phyloP scores from a whole-genome alignment of 2,888 invertebrate genomes.

The Leucophenga maculata region DNA sequence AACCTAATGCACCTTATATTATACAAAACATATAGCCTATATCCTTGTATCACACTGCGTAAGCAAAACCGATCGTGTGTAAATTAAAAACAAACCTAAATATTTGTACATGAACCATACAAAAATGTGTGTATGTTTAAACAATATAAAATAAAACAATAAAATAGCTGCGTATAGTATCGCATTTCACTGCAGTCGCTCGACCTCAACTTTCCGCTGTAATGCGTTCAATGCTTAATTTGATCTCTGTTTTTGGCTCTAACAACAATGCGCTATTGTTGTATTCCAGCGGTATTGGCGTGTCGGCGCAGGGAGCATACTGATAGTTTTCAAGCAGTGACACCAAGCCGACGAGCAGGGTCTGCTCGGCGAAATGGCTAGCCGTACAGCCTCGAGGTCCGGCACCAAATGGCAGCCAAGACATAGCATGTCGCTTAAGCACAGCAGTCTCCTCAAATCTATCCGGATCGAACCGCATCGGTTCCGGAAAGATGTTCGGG shows the following conservation, averaged over 20 bases:
- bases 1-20: no score
- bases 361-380: constrained; percentile 55
- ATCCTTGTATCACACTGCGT: no score
- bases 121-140: not conserved
- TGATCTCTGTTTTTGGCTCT: constrained; percentile 56
- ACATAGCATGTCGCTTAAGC: constrained; percentile 70
- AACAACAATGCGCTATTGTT: constrained; percentile 54
- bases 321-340: constrained; percentile 53
- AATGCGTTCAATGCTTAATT: constrained; percentile 46
- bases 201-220: no score
- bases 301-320: constrained; percentile 55
- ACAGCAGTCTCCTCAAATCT: constrained; percentile 75
- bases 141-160: constrained; percentile 30
- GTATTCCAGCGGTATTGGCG: constrained; percentile 56
- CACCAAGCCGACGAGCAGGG: constrained; percentile 58
- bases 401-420: constrained; percentile 66
- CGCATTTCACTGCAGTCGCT: constrained; percentile 23
- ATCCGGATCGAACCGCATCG: constrained; percentile 77
- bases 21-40: no score
- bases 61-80: not conserved
- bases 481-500: constrained; percentile 73
- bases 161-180: constrained; percentile 1
- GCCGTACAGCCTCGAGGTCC: constrained; percentile 65
- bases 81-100: not conserved
- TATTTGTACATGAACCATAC: not conserved